Evolutionary conservation across 2,113 vertebrate species (phyloP).

Genomic region (Nansenia antarctica): DNA sequence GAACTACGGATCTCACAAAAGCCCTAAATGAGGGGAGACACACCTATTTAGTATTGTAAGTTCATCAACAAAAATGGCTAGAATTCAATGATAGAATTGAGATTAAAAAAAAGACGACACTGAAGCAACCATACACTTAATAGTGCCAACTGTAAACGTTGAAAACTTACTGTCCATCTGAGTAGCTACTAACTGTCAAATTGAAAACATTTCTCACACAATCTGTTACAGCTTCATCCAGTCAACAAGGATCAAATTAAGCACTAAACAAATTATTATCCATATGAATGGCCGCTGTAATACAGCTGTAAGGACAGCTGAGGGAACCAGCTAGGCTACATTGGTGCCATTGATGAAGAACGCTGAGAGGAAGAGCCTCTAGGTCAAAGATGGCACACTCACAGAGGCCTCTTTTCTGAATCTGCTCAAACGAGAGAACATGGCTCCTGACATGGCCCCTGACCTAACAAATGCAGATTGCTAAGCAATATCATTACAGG

Average conservation of each 20-base stretch:
- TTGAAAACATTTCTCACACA: constrained; percentile 35
- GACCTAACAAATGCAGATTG: neutral
- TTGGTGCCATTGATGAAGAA: constrained; percentile 41
- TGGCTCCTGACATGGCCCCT: constrained; percentile 42
- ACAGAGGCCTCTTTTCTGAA: constrained; percentile 32
- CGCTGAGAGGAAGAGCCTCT: no score
- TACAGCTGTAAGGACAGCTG: constrained; percentile 33
- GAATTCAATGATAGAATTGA: no score
- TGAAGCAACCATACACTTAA: no score
- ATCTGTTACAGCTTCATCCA: constrained; percentile 11
- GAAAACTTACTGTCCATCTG: no score
- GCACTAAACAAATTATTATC: constrained; percentile 32
- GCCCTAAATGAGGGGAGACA: neutral
- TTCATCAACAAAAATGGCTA: no score
- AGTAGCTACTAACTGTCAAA: constrained; percentile 28
- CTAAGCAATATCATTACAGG: no score
- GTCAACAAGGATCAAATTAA: constrained; percentile 39
- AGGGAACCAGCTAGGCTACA: constrained; percentile 23
- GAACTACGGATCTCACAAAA: neutral
- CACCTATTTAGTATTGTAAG: neutral
- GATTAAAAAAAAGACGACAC: no score
- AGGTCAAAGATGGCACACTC: constrained; percentile 33
- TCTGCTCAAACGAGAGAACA: constrained; percentile 58
- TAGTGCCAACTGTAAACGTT: neutral
- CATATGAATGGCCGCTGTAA: constrained; percentile 48